Base-by-base conservation (phyloP, 30 jellyfish, hydroid and myxozoan genomes). In the Chrysaora quinquecirrha region DNA sequence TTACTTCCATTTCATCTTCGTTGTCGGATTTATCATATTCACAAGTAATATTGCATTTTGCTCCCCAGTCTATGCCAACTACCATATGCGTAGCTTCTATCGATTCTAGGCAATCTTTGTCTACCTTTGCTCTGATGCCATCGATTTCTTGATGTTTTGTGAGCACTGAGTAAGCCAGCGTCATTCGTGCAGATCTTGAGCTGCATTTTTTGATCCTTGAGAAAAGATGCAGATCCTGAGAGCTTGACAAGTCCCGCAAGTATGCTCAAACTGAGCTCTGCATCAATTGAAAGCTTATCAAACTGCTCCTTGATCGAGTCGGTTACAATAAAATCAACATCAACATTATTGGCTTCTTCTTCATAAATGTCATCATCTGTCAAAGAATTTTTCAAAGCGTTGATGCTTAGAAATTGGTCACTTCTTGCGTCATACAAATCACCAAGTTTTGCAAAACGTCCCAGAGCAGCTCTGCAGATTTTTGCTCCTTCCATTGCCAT, bases 21-120 rank as follows among this genome's bases (percentile, higher is more conserved):
- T 85, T 63, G 0, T 62, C 71, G 0, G 47, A 20, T 4, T 12
- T 46, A 27, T 73, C 71, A 31, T 73, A 73, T 24, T 75, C 43
- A 29, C 95, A 85, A 0, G 89, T 73, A 33, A 85, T 58, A 32
- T 74, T 85, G 78, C 95, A 85, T 12, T 65, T 85, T 25, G 95
- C 95, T 28, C 95, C 95, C 95, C 95, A 85, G 79, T 74, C 89
- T 2, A 85, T 73, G 48, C 95, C 95, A 60, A 85, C 76, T 1
- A 85, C 95, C 9, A 85, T 70, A 66, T 85, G 95, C 1, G 95
- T 85, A 9, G 95, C 95, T 2, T 85, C 95, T 11, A 1, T 77
- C 1, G 34, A 9, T 24, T 85, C 84, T 22, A 85, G 12, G 7
- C 29, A 23, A 18, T 43, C 76, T 7, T 63, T 75, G 79, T 84